Percentiles rank a stretch among this genome's conserved stretches.
Conservation (phyloP, 2,113 vertebrate species). For the Forbesichthys agassizii region DNA sequence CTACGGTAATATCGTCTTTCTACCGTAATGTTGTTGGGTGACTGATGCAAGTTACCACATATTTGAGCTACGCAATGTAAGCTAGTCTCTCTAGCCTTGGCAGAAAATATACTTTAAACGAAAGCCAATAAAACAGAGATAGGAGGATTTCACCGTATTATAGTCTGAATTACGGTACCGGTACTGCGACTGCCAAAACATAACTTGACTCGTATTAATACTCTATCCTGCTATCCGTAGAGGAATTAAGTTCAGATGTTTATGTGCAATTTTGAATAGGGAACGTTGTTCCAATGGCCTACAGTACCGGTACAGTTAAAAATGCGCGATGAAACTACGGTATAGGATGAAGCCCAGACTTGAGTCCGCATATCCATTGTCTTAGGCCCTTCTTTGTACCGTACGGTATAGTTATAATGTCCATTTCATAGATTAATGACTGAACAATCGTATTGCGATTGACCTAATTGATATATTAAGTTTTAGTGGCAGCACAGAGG, state of each 20-base stretch:
- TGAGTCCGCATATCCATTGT: conserved; percentile 43
- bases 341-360: conserved; percentile 36
- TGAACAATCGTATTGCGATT: no score
- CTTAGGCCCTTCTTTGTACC: neutral
- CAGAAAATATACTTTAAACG: neutral
- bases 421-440: neutral
- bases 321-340: conserved; percentile 33
- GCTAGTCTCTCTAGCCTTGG: conserved; percentile 14
- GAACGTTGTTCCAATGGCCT: neutral
- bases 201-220: conserved; percentile 39
- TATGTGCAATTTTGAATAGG: no score
- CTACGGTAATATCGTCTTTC: conserved; percentile 52
- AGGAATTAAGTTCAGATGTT: no score
- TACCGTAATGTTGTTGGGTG: conserved; percentile 63
- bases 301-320: neutral
- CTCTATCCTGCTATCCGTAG: neutral
- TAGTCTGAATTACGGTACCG: no score
- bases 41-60: conserved; percentile 21
- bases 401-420: neutral
- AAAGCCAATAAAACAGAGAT: neutral
- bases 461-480: neutral
- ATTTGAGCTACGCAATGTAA: conserved; percentile 29
- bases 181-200: neutral
- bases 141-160: neutral
- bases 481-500: conserved; percentile 5